Percentiles rank a stretch among this genome's conserved stretches.
phyloP scores from a whole-genome alignment of 92 coral and sea anemone genomes.

The Meandrina meandrites region DNA sequence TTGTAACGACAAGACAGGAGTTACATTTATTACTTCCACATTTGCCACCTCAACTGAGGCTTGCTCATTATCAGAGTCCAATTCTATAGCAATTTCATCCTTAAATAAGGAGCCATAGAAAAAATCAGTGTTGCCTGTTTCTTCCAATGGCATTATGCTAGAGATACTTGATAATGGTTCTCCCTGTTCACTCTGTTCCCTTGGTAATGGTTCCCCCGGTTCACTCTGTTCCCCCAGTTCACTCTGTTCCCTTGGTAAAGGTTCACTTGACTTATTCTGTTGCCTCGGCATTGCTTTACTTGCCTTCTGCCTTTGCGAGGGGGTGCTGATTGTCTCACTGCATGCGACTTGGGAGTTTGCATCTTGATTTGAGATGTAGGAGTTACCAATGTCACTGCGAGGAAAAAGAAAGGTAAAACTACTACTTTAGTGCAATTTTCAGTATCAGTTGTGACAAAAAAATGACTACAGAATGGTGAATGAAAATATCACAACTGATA shows the following conservation, averaged over 20 bases:
- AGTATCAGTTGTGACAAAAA: background rate
- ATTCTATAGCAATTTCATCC: conserved; percentile 25
- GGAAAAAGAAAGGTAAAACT: conserved; percentile 17
- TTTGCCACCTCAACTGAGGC: conserved; percentile 10
- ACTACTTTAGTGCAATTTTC: conserved; percentile 8
- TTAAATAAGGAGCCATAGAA: conserved; percentile 63
- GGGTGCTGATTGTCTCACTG: conserved; percentile 18
- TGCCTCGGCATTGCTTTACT: conserved; percentile 10
- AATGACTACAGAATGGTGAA: conserved; percentile 8
- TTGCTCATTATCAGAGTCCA: conserved; percentile 51
- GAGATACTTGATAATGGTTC: conserved; percentile 8
- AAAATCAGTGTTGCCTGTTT: conserved; percentile 48
- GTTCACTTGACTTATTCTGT: conserved; percentile 20
- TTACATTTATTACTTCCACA: conserved; percentile 33
- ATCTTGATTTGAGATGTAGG: conserved; percentile 5
- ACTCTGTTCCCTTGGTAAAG: too few species aligned
- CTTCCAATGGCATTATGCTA: conserved; percentile 11
- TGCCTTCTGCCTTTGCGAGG: conserved; percentile 15
- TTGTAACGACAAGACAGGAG: conserved; percentile 34
- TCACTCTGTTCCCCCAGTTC: too few species aligned
- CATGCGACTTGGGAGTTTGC: too few species aligned
- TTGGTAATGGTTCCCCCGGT: too few species aligned
- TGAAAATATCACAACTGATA: conserved; percentile 3
- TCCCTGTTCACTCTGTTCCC: background rate
- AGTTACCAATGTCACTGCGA: conserved; percentile 5